phyloP scores from a whole-genome alignment of 2,888 invertebrate genomes.

The Nomada ferruginata region DNA sequence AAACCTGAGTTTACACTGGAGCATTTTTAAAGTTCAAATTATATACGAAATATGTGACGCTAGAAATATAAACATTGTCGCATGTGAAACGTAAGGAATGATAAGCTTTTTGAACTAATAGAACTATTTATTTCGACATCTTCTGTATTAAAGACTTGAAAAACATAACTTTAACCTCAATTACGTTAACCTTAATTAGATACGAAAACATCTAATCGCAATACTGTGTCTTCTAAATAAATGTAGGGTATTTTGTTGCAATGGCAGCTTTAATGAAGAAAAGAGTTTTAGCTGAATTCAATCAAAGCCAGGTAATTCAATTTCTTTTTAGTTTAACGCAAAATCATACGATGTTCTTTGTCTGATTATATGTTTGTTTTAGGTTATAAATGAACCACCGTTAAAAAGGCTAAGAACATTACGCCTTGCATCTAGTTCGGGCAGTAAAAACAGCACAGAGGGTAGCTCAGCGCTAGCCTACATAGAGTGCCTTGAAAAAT shows the following conservation, averaged over 20 bases:
- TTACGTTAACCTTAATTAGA: neutral
- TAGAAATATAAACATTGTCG: neutral
- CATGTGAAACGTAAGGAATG: neutral
- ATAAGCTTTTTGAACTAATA: neutral
- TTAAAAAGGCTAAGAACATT: slow-evolving; percentile 79
- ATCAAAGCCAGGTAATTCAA: slow-evolving; percentile 79
- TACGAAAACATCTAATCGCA: neutral
- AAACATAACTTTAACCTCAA: slow-evolving; percentile 7
- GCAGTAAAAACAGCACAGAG: slow-evolving; percentile 77
- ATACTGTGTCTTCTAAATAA: neutral
- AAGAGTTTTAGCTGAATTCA: slow-evolving; percentile 81
- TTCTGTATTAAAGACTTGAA: neutral
- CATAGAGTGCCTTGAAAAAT: slow-evolving; percentile 90
- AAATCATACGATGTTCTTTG: neutral
- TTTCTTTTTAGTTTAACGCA: neutral
- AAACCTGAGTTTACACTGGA: neutral
- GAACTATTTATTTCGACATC: neutral
- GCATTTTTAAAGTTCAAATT: neutral
- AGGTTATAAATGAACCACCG: slow-evolving; percentile 80
- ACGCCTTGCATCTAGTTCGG: slow-evolving; percentile 72
- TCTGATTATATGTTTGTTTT: slow-evolving; percentile 28
- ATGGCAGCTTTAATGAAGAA: slow-evolving; percentile 83
- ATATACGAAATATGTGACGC: neutral
- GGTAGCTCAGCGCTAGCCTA: slow-evolving; percentile 89
- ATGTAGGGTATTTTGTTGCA: slow-evolving; percentile 27